Conservation (phyloP, 2,113 vertebrate species). For the Brachirus orientalis region DNA sequence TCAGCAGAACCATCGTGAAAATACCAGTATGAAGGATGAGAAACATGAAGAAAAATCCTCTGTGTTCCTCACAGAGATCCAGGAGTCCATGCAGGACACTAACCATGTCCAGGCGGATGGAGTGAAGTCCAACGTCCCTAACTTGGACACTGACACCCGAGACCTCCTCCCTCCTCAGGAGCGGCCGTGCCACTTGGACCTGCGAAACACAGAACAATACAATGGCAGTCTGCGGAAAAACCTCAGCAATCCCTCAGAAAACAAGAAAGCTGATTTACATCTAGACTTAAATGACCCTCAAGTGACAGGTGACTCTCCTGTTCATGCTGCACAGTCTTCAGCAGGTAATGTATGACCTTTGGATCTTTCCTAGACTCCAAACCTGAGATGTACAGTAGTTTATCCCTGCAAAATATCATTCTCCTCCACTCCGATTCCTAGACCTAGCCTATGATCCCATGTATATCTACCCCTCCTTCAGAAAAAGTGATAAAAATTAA, state of each 20-base stretch:
- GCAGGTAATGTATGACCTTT: constrained; percentile 97
- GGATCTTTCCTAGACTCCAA: constrained; percentile 60
- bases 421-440: constrained; percentile 33
- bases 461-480: constrained; percentile 28
- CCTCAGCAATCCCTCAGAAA: constrained; percentile 82
- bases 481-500: constrained; percentile 54
- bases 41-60: constrained; percentile 32
- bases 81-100: constrained; percentile 27
- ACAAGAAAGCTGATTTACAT: constrained; percentile 84
- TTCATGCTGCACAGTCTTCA: constrained; percentile 88
- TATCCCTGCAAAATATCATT: too few species aligned
- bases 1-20: constrained; percentile 57
- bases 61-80: constrained; percentile 67
- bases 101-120: constrained; percentile 3
- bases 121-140: constrained; percentile 17
- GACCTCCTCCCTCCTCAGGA: constrained; percentile 87
- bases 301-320: constrained; percentile 84
- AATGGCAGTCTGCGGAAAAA: constrained; percentile 81
- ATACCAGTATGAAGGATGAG: not conserved
- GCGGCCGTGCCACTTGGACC: constrained; percentile 92
- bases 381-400: constrained; percentile 39
- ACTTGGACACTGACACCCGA: constrained; percentile 51
- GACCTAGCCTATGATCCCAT: constrained; percentile 15
- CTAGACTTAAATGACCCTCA: constrained; percentile 89
- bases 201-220: constrained; percentile 86